Base-by-base conservation (phyloP, 2,888 invertebrate species). In the Heterodera filipjevi region DNA sequence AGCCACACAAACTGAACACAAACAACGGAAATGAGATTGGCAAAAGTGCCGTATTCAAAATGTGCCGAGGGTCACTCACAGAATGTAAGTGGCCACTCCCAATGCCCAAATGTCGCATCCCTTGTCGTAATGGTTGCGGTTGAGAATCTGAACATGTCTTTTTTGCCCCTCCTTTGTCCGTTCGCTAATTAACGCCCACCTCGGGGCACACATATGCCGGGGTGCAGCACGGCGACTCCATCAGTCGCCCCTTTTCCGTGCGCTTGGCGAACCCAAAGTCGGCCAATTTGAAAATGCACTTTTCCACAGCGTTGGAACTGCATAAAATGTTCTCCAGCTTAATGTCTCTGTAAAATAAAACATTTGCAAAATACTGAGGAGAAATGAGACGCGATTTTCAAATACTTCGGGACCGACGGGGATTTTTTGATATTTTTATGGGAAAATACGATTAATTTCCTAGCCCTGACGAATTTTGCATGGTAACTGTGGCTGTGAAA, bases 251-350 rank as follows among this genome's bases (percentile, higher is more conserved):
- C 49, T 89, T 82, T 75, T 89, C 89, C 0, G 95, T 95, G 90
- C 96, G 95, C 90, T 99, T 99, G 27, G 99, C 98, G 92, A 99
- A 99, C 32, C 99, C 99, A 91, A 99, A 99, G 91, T 99, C 99
- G 3, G 97, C 99, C 87, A 99, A 91, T 90, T 99, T 99, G 82
- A 99, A 92, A 81, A 94, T 92, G n/a, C 94, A 96, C 92, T 66
- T 72, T 30, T 93, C 89, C 91, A 92, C 87, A 92, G 93, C 53
- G 78, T 84, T 84, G 77, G 85, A 80, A 72, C 95, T 93, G 90
- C 96, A 98, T 1, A 98, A 91, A 76, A 99, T 92, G 77, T 81
- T 81, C 76, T 81, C 82, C 72, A 79, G 66, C 79, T 79, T 79
- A 32, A 79, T 79, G 32, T 79, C 79, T 10, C 73, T 73, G 32